These are phyloP conservation scores for Drosophila nr. fundita DNA, from an alignment of 2,888 invertebrate species.

Conservation along the genomic window DNA sequence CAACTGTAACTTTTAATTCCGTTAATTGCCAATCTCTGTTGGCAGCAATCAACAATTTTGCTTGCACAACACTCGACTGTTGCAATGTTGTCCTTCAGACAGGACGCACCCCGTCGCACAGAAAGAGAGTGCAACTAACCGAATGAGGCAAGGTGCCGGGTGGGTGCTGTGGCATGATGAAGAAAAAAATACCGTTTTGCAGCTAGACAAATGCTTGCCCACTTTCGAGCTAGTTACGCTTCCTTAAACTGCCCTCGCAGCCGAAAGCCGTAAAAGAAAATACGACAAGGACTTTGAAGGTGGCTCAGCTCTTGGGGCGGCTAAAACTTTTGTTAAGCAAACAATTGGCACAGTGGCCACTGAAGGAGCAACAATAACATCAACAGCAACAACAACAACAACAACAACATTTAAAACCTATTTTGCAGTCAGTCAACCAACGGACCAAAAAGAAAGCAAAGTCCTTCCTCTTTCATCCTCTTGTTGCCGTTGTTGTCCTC, in stretches of 20 bases:
- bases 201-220: slow-evolving; percentile 33
- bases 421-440: slow-evolving; percentile 67
- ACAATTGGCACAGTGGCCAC: slow-evolving; percentile 78
- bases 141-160: not conserved
- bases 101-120: slow-evolving; percentile 37
- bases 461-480: slow-evolving; percentile 3
- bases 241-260: slow-evolving; percentile 67
- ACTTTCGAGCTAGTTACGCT: slow-evolving; percentile 65
- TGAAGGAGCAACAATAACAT: slow-evolving; percentile 35
- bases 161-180: not conserved
- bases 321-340: slow-evolving; percentile 82
- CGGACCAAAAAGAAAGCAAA: slow-evolving; percentile 67
- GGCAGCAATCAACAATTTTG: slow-evolving; percentile 82
- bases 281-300: slow-evolving; percentile 45
- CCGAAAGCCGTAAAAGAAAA: slow-evolving; percentile 70
- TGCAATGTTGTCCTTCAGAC: slow-evolving; percentile 78
- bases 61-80: slow-evolving; percentile 82
- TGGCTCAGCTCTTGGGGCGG: slow-evolving; percentile 45
- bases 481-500: slow-evolving; percentile 30
- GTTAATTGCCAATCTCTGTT: slow-evolving; percentile 85
- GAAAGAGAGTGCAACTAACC: slow-evolving; percentile 45
- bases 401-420: slow-evolving; percentile 74
- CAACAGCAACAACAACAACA: slow-evolving; percentile 26
- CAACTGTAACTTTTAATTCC: slow-evolving; percentile 84
- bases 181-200: not conserved